phyloP scores from a whole-genome alignment of 2,113 vertebrate genomes.

The Oreochromis tanganicae region DNA sequence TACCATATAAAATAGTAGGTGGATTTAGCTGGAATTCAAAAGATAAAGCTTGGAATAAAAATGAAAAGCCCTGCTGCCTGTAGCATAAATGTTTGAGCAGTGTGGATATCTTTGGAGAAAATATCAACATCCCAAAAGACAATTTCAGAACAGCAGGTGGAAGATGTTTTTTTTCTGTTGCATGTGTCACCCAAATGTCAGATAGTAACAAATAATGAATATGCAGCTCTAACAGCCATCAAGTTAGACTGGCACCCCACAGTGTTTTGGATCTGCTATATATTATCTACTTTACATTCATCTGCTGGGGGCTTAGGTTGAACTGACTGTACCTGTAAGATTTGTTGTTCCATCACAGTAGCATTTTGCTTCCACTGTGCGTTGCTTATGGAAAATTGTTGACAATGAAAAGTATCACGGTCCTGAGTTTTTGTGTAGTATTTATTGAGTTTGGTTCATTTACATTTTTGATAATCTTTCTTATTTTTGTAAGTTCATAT shows the following conservation, averaged over 20 bases:
- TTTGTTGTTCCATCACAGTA: background rate
- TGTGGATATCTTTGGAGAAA: background rate
- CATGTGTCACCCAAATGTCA: background rate
- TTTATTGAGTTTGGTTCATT: background rate
- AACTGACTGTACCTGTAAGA: background rate
- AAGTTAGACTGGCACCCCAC: background rate
- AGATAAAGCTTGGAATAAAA: background rate
- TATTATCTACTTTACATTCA: background rate
- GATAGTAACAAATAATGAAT: background rate
- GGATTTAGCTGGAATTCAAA: background rate
- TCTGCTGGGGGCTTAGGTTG: background rate
- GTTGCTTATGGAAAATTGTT: background rate
- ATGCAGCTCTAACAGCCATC: constrained; percentile 1
- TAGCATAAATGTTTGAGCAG: background rate
- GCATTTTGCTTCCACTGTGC: background rate
- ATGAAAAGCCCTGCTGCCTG: background rate
- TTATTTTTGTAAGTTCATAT: background rate
- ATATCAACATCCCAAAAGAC: background rate
- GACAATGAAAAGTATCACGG: background rate
- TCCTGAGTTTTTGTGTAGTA: background rate
- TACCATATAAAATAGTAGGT: background rate
- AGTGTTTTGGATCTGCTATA: background rate
- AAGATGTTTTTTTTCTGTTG: background rate
- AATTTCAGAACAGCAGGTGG: background rate
- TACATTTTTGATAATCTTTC: background rate